These are phyloP conservation scores for Beaufortia kweichowensis DNA, from an alignment of 2,113 vertebrate genomes.

Conservation along the genomic window DNA sequence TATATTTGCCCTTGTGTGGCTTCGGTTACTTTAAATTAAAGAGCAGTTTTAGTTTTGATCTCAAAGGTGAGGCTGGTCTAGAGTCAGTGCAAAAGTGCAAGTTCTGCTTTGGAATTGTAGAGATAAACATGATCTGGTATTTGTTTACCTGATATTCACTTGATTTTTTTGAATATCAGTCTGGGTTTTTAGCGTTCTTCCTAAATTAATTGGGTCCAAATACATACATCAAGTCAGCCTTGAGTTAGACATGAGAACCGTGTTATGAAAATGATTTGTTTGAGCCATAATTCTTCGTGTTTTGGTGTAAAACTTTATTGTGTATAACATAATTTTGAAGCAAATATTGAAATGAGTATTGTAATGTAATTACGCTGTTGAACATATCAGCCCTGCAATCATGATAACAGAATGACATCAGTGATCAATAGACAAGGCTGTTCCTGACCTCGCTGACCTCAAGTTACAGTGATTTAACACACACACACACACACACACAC, in stretches of 20 bases:
- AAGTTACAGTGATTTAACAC: slow-evolving; percentile 14
- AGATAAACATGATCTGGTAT: background rate
- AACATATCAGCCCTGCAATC: background rate
- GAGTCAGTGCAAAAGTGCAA: background rate
- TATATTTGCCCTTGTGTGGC: slow-evolving; percentile 14
- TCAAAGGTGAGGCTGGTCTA: background rate
- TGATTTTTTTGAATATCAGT: background rate
- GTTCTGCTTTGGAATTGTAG: background rate
- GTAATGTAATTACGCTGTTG: background rate
- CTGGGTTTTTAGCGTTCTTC: background rate
- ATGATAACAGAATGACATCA: slow-evolving; percentile 19
- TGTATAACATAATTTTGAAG: background rate
- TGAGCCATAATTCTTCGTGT: background rate
- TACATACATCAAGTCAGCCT: background rate
- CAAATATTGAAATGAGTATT: background rate
- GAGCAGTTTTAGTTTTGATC: slow-evolving; percentile 5
- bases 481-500: too few species aligned
- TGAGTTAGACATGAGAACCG: slow-evolving; percentile 16
- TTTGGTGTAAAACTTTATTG: background rate
- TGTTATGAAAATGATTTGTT: too few species aligned
- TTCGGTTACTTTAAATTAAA: background rate
- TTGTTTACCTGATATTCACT: background rate
- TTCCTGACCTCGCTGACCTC: background rate
- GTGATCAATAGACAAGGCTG: slow-evolving; percentile 1
- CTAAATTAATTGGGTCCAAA: background rate